phyloP scores from a whole-genome alignment of 1,140 invertebrate genomes.

The Eulimnadia texana region DNA sequence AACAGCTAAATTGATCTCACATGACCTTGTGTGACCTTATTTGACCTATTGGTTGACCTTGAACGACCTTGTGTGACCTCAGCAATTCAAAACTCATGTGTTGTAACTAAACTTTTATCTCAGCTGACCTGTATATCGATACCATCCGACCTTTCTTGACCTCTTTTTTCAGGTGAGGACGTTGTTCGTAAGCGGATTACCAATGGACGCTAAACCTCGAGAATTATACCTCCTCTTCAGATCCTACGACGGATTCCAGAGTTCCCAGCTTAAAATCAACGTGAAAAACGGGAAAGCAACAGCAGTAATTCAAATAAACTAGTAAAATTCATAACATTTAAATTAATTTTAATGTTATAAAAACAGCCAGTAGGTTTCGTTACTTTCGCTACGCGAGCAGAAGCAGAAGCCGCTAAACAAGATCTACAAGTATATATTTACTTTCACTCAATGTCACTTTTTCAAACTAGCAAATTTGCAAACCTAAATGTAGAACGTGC shows the following conservation, averaged over 20 bases:
- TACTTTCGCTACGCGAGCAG: conserved; percentile 90
- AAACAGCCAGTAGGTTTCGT: conserved; percentile 98
- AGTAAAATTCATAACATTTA: background rate
- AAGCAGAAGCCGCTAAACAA: conserved; percentile 96
- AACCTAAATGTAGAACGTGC: conserved; percentile 38
- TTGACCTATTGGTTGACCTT: too few species aligned
- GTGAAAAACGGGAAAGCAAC: conserved; percentile 99
- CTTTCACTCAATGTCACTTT: background rate
- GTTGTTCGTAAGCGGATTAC: conserved; percentile 96
- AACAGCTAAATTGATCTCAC: too few species aligned
- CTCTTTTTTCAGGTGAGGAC: conserved; percentile 78
- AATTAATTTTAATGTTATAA: background rate
- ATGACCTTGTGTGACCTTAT: too few species aligned
- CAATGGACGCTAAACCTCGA: conserved; percentile 97
- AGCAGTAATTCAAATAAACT: conserved; percentile 57
- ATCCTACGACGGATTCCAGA: conserved; percentile 98
- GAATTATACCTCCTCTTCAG: conserved; percentile 98
- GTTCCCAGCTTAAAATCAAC: conserved; percentile 95
- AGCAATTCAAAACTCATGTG: too few species aligned
- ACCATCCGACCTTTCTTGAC: background rate
- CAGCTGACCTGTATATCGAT: background rate
- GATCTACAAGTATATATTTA: conserved; percentile 84
- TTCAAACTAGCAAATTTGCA: background rate
- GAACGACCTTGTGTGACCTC: background rate
- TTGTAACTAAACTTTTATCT: too few species aligned